Base-by-base conservation (phyloP, 2,888 invertebrate species). In the Hartigia nigra region DNA sequence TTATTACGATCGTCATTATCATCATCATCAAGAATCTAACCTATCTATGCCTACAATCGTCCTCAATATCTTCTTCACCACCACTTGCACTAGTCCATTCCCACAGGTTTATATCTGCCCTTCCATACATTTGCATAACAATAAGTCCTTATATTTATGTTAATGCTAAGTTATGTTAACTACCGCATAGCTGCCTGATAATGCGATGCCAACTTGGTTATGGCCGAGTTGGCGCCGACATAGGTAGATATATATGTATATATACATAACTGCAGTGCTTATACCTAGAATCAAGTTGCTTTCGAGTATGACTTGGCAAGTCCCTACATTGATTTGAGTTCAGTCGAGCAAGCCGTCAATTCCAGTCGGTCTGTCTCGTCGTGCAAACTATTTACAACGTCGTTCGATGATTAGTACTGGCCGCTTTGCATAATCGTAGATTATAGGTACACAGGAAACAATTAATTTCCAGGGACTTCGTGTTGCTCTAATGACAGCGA, bases 131-230 rank as follows among this genome's bases (percentile, higher is more conserved):
- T 77, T 74, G 34, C 77, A 77, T 77, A 74, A 74, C 74, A 77
- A 77, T 77, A 77, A 77, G 74, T 77, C 77, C 77, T 77, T 74
- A 74, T 77, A 74, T 77, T 77, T 77, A 77, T 77, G 78, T 78
- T 78, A 78, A 75, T 78, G 78, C 78, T 75, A 75, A 78, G 70
- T 78, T 78, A 78, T 70, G 78, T 75, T 75, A 75, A 78, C 75
- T 76, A 75, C 39, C 77, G 72, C 69, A 74, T 74, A 32, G 74
- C 70, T 76, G 78, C 75, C 70, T 74, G 75, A 78, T 78, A 78
- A 75, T 75, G 75, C 78, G 78, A 78, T 78, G 75, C 78, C 78
- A 78, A 78, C 75, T 78, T 76, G 74, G 78, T 75, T 55, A 55
- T 55, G 39, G 39, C 39, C 39, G 39, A 55, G 5, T 23, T 23